Conservation (phyloP, 1,140 invertebrate genomes). For the Zaprionus tsacasi region DNA sequence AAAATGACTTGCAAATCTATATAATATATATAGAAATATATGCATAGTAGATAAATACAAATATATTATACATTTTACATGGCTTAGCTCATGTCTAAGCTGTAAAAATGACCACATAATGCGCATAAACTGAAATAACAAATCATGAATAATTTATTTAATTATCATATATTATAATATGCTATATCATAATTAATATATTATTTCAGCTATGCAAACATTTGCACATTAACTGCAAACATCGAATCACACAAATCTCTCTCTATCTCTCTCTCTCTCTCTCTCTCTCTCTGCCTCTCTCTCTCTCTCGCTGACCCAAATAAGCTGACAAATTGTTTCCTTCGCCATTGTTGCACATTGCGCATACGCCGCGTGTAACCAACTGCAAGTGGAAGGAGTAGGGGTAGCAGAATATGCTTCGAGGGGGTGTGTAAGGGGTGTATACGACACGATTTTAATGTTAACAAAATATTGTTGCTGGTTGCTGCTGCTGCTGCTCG, state of each 20-base stretch:
- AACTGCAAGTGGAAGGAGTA: background rate
- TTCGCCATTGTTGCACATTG: slow-evolving; percentile 36
- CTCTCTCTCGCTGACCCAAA: background rate
- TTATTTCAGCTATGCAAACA: background rate
- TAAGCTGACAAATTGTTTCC: slow-evolving; percentile 10
- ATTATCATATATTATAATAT: background rate
- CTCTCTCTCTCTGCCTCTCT: background rate
- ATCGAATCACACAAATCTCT: background rate
- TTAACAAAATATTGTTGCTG: slow-evolving; percentile 28
- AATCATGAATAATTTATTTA: background rate
- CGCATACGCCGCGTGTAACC: slow-evolving; percentile 51
- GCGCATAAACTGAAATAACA: background rate
- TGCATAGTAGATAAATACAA: background rate
- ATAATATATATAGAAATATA: background rate
- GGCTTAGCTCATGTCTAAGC: too few relatives aligned
- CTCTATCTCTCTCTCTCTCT: too few relatives aligned
- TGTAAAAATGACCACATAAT: background rate
- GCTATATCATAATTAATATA: background rate
- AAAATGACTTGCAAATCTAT: background rate
- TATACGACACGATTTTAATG: background rate
- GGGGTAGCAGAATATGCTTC: background rate
- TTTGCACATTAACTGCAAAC: background rate
- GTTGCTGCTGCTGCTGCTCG: slow-evolving; percentile 55
- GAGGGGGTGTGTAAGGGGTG: background rate
- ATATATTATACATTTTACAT: background rate